Evolutionary conservation across 2,888 invertebrate species (phyloP).

Genomic region (Phorcus lineatus): DNA sequence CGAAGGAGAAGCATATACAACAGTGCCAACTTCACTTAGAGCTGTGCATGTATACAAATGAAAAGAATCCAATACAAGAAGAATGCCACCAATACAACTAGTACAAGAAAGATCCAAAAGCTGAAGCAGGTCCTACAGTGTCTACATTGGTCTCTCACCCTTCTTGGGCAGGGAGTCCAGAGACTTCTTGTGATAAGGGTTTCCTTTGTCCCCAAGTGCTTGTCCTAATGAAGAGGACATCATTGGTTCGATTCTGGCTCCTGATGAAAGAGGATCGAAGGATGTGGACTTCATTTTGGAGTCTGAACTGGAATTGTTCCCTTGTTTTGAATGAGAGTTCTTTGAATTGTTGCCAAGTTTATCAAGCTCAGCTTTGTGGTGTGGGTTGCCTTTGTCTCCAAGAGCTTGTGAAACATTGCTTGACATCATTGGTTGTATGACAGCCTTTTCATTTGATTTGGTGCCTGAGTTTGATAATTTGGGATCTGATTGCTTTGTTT

Average conservation of each 20-base stretch:
- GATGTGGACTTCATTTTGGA: background rate
- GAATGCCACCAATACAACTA: too few relatives aligned
- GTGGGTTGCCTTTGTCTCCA: slow-evolving; percentile 22
- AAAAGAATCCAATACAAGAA: too few relatives aligned
- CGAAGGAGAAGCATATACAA: too few relatives aligned
- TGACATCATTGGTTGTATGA: background rate
- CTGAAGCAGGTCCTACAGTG: too few relatives aligned
- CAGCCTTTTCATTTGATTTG: too few relatives aligned
- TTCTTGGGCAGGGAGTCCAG: slow-evolving; percentile 1
- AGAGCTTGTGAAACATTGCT: background rate
- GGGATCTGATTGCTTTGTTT: too few relatives aligned
- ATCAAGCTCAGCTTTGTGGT: background rate
- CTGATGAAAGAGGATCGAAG: background rate
- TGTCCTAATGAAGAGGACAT: background rate
- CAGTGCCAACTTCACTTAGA: too few relatives aligned
- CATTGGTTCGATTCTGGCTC: background rate
- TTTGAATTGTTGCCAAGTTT: background rate
- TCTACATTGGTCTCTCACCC: background rate
- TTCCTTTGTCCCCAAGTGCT: slow-evolving; percentile 22
- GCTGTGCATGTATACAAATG: too few relatives aligned
- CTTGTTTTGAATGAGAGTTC: background rate
- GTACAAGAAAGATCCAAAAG: too few relatives aligned
- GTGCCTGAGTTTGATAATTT: too few relatives aligned
- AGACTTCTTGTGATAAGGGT: slow-evolving; percentile 16
- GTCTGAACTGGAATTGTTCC: background rate